phyloP scores from a whole-genome alignment of 2,113 vertebrate species.

The Puffinus mauretanicus region DNA sequence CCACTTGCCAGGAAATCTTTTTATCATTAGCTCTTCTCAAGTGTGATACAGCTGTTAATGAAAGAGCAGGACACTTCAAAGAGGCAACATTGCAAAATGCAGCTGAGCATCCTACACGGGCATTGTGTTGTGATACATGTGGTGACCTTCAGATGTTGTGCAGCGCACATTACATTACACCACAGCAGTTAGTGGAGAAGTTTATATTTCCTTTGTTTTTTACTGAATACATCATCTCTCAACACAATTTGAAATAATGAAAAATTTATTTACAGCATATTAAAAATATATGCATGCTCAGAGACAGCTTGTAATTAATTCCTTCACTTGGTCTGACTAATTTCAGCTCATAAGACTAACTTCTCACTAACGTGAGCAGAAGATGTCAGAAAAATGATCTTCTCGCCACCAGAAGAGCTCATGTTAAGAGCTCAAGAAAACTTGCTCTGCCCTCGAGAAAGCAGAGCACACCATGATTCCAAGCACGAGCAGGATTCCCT shows the following conservation, averaged over 20 bases:
- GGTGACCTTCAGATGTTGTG: not conserved
- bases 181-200: not conserved
- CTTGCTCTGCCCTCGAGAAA: not conserved
- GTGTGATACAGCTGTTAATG: not conserved
- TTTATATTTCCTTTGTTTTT: not conserved
- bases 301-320: not conserved
- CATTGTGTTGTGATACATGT: not conserved
- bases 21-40: slow-evolving; percentile 28
- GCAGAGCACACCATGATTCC: not conserved
- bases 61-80: not conserved
- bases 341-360: not conserved
- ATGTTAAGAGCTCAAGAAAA: not conserved
- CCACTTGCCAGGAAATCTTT: slow-evolving; percentile 51
- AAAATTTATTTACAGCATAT: not conserved
- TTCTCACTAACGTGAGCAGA: not conserved
- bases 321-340: not conserved
- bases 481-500: accelerated
- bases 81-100: not conserved
- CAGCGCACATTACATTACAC: not conserved
- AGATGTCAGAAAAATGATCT: not conserved
- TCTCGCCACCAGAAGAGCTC: not conserved
- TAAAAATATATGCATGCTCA: not conserved
- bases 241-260: not conserved
- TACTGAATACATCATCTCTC: not conserved
- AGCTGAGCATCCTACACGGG: not conserved